Conservation (phyloP, 2,797 vertebrate species). For the Periparus ater region DNA sequence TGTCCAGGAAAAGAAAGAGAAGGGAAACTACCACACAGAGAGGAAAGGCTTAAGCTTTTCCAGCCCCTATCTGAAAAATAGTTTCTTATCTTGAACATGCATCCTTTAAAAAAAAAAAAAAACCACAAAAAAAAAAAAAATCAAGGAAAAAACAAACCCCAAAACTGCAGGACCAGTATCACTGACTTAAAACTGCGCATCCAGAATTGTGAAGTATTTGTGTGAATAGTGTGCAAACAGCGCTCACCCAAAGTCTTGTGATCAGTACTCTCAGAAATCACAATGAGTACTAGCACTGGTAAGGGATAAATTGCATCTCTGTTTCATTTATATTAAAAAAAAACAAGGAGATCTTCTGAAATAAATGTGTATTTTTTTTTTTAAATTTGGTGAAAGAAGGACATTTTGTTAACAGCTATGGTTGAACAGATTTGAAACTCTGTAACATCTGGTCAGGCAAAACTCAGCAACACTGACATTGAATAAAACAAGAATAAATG, state of each 20-base stretch:
- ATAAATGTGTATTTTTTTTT: not conserved
- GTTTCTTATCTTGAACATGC: constrained; percentile 47
- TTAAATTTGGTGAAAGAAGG: not conserved
- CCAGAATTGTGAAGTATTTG: not conserved
- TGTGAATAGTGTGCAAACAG: not conserved
- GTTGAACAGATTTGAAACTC: constrained; percentile 62
- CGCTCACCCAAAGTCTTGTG: not conserved
- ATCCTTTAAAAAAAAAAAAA: not conserved
- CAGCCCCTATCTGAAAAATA: constrained; percentile 38
- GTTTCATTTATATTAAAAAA: not conserved
- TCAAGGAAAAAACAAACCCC: not conserved
- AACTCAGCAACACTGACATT: constrained; percentile 48
- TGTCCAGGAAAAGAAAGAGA: constrained; percentile 74
- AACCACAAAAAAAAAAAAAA: not conserved
- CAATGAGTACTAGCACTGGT: not conserved
- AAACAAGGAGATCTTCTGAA: not conserved
- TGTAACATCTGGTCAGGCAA: constrained; percentile 63
- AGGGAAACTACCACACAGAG: constrained; percentile 71
- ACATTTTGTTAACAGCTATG: constrained; percentile 22
- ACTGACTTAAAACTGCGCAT: constrained; percentile 35
- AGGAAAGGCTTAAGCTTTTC: constrained; percentile 52
- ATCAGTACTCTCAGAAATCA: not conserved
- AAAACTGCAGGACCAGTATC: constrained; percentile 1
- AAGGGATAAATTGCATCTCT: not conserved
- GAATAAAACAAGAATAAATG: constrained; percentile 59